Conservation (phyloP, 2,797 vertebrate genomes). For the Periophthalmus magnuspinnatus region DNA sequence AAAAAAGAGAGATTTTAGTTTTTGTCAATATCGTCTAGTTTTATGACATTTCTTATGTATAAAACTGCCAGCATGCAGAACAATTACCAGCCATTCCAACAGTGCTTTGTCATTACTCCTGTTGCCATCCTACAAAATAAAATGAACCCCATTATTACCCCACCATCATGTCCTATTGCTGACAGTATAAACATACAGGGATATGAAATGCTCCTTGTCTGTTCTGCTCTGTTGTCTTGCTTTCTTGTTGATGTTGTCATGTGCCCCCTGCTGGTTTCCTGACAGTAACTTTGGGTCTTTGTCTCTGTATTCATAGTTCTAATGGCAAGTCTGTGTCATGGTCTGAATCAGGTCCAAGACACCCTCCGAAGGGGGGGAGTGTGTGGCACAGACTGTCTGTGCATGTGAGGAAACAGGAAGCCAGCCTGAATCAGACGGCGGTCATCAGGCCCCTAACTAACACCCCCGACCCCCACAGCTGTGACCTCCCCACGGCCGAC, state of each 20-base stretch:
- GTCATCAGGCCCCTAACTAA: slow-evolving; percentile 99
- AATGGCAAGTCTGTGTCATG: slow-evolving; percentile 99
- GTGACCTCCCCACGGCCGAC: slow-evolving; percentile 75
- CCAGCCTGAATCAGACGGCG: slow-evolving; percentile 97
- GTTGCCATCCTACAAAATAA: neutral
- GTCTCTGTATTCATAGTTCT: slow-evolving; percentile 97
- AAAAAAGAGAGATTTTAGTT: neutral
- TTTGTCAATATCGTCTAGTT: neutral
- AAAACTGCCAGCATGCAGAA: neutral
- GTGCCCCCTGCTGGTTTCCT: slow-evolving; percentile 59
- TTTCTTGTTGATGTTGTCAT: slow-evolving; percentile 56
- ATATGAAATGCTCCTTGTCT: slow-evolving; percentile 72
- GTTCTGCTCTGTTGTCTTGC: slow-evolving; percentile 61
- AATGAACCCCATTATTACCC: slow-evolving; percentile 21
- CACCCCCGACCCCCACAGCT: slow-evolving; percentile 82
- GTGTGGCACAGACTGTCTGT: slow-evolving; percentile 99
- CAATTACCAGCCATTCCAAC: neutral
- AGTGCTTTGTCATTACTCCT: neutral
- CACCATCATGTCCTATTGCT: slow-evolving; percentile 32
- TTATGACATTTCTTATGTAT: neutral
- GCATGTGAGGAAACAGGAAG: slow-evolving; percentile 97
- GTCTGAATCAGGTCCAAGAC: slow-evolving; percentile 99
- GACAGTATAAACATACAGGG: slow-evolving; percentile 64
- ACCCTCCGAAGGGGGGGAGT: slow-evolving; percentile 92
- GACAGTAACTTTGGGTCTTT: slow-evolving; percentile 88